Percentiles rank a stretch among this genome's conserved stretches.
Evolutionary conservation across 2,888 invertebrate genomes (phyloP).

Genomic region (Drosophila colorata): DNA sequence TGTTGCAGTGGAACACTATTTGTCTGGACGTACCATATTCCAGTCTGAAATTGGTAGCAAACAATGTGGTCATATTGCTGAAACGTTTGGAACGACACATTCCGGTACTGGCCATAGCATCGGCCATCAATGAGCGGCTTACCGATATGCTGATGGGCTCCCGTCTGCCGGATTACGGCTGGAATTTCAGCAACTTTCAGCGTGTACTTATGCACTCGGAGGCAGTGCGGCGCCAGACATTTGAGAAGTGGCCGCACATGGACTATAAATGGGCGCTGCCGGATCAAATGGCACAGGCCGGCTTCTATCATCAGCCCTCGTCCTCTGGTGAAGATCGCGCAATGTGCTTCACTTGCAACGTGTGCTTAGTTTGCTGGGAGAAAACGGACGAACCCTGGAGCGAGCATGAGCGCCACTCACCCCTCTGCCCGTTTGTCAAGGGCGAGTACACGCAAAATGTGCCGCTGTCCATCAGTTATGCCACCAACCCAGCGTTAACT

Average conservation of each 20-base stretch:
- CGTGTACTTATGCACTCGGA: conserved; percentile 94
- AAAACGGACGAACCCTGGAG: conserved; percentile 99
- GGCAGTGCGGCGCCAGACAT: conserved; percentile 95
- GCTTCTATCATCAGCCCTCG: conserved; percentile 97
- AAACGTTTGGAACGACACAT: conserved; percentile 93
- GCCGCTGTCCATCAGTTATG: conserved; percentile 93
- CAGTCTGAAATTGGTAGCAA: conserved; percentile 92
- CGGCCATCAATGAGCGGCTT: conserved; percentile 94
- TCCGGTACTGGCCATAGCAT: conserved; percentile 94
- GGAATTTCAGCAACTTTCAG: conserved; percentile 83
- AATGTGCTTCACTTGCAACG: conserved; percentile 98
- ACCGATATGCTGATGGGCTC: conserved; percentile 89
- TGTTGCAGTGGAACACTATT: conserved; percentile 94
- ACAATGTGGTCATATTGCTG: conserved; percentile 92
- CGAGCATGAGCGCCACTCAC: conserved; percentile 97
- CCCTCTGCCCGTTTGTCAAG: conserved; percentile 96
- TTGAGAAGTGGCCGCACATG: conserved; percentile 98
- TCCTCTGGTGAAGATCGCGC: conserved; percentile 96
- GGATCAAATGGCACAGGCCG: conserved; percentile 98
- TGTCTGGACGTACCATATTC: conserved; percentile 92
- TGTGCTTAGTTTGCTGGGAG: conserved; percentile 98
- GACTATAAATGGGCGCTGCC: conserved; percentile 98
- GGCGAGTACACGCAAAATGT: conserved; percentile 98
- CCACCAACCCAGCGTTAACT: conserved; percentile 91
- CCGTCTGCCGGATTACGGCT: conserved; percentile 84